Conservation (phyloP, 1,140 invertebrate species). For the Heliothis subflexa region DNA sequence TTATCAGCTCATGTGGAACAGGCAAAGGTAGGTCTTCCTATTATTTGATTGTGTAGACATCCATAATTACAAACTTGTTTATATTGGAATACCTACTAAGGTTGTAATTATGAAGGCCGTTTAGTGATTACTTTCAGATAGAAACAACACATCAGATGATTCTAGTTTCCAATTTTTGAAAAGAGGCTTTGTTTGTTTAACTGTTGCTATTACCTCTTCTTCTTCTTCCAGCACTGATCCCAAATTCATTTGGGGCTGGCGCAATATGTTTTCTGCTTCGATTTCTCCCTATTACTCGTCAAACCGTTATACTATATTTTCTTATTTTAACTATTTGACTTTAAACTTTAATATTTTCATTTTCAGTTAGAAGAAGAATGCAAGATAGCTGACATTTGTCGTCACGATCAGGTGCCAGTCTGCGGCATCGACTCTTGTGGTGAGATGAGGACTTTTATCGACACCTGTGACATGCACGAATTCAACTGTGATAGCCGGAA, state of each 20-base stretch:
- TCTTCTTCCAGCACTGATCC: too few species aligned
- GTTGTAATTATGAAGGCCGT: not conserved
- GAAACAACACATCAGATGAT: too few species aligned
- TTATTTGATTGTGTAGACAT: not conserved
- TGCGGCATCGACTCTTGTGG: conserved; percentile 78
- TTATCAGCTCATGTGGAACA: conserved; percentile 62
- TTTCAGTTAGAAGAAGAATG: conserved; percentile 74
- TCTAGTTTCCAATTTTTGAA: too few species aligned
- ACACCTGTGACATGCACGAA: conserved; percentile 80
- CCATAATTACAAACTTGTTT: not conserved
- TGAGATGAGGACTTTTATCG: conserved; percentile 80
- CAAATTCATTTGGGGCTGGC: too few species aligned
- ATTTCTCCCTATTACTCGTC: too few species aligned
- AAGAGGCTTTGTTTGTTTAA: too few species aligned
- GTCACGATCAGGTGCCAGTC: conserved; percentile 72
- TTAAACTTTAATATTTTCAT: too few species aligned
- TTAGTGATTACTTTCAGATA: too few species aligned
- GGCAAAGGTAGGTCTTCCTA: conserved; percentile 63
- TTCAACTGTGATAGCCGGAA: conserved; percentile 81
- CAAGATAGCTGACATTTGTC: conserved; percentile 77
- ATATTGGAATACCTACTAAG: not conserved
- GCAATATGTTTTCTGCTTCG: too few species aligned
- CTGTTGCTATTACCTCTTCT: too few species aligned
- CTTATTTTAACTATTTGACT: too few species aligned
- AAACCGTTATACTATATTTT: too few species aligned